Evolutionary conservation across 2,888 invertebrate genomes (phyloP).

Genomic region (Imbricaverruca yamaguchii): DNA sequence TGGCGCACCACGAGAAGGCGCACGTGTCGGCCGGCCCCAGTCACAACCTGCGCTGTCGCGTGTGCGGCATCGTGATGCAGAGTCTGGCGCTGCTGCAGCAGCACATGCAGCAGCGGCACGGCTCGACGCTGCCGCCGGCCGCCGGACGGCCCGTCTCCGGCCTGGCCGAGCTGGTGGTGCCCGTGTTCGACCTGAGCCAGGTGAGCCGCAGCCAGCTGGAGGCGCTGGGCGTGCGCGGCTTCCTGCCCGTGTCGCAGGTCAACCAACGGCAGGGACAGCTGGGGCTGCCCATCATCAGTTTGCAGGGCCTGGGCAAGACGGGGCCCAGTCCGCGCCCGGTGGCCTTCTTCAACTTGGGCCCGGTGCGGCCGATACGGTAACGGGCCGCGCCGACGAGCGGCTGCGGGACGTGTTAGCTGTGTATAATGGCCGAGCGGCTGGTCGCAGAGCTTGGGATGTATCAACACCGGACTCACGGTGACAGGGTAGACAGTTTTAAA

Average conservation of each 20-base stretch:
- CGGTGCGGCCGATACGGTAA: not conserved
- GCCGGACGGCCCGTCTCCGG: slow-evolving; percentile 37
- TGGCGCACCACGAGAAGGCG: slow-evolving; percentile 31
- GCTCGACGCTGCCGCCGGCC: slow-evolving; percentile 46
- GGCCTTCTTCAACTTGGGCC: slow-evolving; percentile 17
- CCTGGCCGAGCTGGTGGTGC: slow-evolving; percentile 31
- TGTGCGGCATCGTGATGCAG: slow-evolving; percentile 47
- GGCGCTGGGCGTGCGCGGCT: slow-evolving; percentile 32
- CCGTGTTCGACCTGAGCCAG: slow-evolving; percentile 32
- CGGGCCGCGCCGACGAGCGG: not conserved
- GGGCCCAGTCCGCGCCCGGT: slow-evolving; percentile 14
- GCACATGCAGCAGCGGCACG: slow-evolving; percentile 45
- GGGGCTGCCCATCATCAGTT: slow-evolving; percentile 32
- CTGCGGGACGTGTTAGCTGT: not conserved
- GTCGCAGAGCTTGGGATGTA: not conserved
- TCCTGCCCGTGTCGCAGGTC: slow-evolving; percentile 33
- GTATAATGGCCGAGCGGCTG: not conserved
- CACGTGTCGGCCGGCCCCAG: slow-evolving; percentile 30
- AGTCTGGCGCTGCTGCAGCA: slow-evolving; percentile 46
- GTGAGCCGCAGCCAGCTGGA: slow-evolving; percentile 33
- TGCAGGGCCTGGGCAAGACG: slow-evolving; percentile 31
- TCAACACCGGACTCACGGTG: not conserved
- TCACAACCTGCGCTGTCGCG: slow-evolving; percentile 37
- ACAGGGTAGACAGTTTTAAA: not conserved
- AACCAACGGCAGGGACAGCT: slow-evolving; percentile 33